Percentiles rank a stretch among this genome's conserved stretches.
phyloP scores from a whole-genome alignment of 2,888 invertebrate species.

The Leptopilina drosophilae region DNA sequence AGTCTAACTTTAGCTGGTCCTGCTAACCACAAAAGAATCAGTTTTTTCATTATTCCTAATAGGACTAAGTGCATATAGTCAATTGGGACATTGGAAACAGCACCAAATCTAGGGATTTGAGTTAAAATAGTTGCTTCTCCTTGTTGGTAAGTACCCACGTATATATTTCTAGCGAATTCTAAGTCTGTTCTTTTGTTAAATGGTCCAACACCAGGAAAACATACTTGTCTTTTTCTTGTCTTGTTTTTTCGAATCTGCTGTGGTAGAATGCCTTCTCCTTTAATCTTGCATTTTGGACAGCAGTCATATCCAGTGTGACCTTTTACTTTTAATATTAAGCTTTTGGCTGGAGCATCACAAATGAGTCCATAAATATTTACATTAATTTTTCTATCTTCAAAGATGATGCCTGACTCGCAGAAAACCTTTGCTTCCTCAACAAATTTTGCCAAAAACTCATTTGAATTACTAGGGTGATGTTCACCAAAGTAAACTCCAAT shows the following conservation, averaged over 20 bases:
- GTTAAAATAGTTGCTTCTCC: no score
- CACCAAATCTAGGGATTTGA: conserved; percentile 39
- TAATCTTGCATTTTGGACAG: conserved; percentile 54
- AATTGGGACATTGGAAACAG: conserved; percentile 40
- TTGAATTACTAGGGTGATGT: neutral
- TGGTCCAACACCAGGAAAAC: conserved; percentile 7
- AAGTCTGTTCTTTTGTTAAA: neutral
- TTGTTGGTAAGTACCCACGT: no score
- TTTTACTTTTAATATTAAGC: conserved; percentile 41
- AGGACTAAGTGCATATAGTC: conserved; percentile 51
- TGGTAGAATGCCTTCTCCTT: conserved; percentile 46
- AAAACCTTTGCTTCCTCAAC: conserved; percentile 44
- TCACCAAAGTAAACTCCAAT: neutral
- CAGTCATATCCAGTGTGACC: conserved; percentile 43
- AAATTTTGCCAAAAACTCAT: conserved; percentile 44
- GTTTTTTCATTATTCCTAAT: no score
- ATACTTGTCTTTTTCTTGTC: conserved; percentile 9
- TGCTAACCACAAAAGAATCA: no score
- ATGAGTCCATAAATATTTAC: conserved; percentile 46
- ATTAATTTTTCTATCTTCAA: conserved; percentile 21
- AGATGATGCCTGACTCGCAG: conserved; percentile 23
- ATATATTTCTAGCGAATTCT: no score
- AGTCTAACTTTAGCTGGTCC: no score
- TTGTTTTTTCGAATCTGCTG: neutral
- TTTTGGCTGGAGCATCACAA: conserved; percentile 57